phyloP scores from a whole-genome alignment of 2,113 vertebrate genomes.

The Cyanoramphus novaezelandiae region DNA sequence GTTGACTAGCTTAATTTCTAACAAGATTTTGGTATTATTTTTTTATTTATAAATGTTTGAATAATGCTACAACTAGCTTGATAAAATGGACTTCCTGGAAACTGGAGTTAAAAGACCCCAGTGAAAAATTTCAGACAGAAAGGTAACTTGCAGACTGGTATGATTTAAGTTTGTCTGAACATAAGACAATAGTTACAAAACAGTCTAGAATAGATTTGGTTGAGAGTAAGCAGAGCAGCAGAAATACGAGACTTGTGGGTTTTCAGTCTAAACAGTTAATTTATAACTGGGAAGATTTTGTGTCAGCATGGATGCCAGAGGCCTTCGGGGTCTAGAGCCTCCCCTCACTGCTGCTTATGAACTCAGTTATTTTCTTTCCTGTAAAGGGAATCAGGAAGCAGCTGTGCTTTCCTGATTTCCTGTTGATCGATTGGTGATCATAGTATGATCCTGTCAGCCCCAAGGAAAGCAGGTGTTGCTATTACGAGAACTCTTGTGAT shows the following conservation, averaged over 20 bases:
- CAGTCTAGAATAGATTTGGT: conserved; percentile 31
- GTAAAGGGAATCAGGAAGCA: conserved; percentile 50
- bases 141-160: conserved; percentile 10
- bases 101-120: not conserved
- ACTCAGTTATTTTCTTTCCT: conserved; percentile 37
- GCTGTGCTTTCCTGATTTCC: conserved; percentile 59
- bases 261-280: conserved; percentile 68
- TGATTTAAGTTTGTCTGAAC: conserved; percentile 56
- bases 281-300: conserved; percentile 49
- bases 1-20: not conserved
- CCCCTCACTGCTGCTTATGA: conserved; percentile 20
- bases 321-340: conserved; percentile 53
- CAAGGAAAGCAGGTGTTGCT: conserved; percentile 36
- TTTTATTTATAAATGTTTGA: not conserved
- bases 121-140: conserved; percentile 29
- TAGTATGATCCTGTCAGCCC: not conserved
- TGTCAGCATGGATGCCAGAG: conserved; percentile 49
- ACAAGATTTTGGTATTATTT: not conserved
- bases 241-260: conserved; percentile 63
- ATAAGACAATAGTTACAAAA: conserved; percentile 57
- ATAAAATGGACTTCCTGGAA: not conserved
- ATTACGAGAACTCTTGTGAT: not conserved
- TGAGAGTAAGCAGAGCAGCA: conserved; percentile 63
- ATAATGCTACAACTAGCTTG: not conserved
- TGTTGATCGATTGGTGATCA: conserved; percentile 67